Conservation (phyloP, 2,113 vertebrate genomes). For the Prochilodus magdalenae region DNA sequence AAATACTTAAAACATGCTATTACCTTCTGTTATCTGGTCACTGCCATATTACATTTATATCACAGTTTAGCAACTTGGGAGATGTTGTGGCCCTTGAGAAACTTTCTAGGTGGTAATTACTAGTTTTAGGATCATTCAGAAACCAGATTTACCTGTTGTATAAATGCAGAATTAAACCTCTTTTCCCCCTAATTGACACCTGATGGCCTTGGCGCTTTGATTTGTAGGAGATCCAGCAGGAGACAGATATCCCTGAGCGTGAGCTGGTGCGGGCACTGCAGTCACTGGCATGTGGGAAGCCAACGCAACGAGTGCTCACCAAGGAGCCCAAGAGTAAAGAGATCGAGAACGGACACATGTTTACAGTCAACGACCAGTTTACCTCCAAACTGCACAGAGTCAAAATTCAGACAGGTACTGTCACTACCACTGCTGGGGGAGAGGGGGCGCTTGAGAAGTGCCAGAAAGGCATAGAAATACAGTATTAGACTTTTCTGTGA, state of each 20-base stretch:
- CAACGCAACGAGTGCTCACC: slow-evolving; percentile 93
- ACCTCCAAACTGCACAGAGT: slow-evolving; percentile 98
- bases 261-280: slow-evolving; percentile 94
- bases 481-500: neutral
- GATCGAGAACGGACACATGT: slow-evolving; percentile 95
- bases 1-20: too few species aligned
- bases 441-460: slow-evolving; percentile 14
- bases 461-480: neutral
- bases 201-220: neutral
- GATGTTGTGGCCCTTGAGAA: too few species aligned
- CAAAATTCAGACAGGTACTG: slow-evolving; percentile 96
- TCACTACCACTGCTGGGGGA: neutral
- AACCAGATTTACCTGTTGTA: too few species aligned
- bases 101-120: too few species aligned
- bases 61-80: too few species aligned
- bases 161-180: too few species aligned
- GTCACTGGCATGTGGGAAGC: slow-evolving; percentile 95
- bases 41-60: too few species aligned
- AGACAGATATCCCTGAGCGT: slow-evolving; percentile 96
- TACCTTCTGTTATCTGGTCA: too few species aligned
- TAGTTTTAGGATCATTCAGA: too few species aligned
- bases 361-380: slow-evolving; percentile 98
- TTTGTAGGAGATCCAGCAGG: slow-evolving; percentile 95
- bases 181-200: neutral
- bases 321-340: slow-evolving; percentile 98